Conservation (phyloP, 2,888 invertebrate genomes). For the Quadriops clusia region DNA sequence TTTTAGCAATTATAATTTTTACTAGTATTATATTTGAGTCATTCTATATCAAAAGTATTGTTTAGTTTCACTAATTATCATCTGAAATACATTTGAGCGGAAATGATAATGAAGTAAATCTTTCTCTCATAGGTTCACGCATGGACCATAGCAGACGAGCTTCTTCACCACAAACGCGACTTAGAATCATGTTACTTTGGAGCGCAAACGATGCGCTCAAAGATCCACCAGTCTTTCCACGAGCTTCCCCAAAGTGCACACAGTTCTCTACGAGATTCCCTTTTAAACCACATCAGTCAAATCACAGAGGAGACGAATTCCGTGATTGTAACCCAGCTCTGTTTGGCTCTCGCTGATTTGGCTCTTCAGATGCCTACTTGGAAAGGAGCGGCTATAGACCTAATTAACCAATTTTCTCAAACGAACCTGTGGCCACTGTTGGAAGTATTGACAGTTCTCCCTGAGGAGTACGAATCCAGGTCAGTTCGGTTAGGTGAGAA, state of each 20-base stretch:
- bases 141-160: constrained; percentile 93
- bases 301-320: constrained; percentile 68
- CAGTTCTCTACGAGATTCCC: constrained; percentile 76
- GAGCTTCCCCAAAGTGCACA: constrained; percentile 82
- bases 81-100: too few relatives aligned
- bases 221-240: constrained; percentile 83
- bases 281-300: constrained; percentile 75
- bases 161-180: constrained; percentile 79
- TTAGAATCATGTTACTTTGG: constrained; percentile 93
- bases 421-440: constrained; percentile 71
- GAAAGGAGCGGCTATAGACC: constrained; percentile 76
- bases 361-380: constrained; percentile 88
- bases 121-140: constrained; percentile 76
- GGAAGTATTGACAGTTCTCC: constrained; percentile 86
- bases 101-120: too few relatives aligned
- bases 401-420: constrained; percentile 65
- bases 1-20: too few relatives aligned
- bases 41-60: too few relatives aligned
- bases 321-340: constrained; percentile 83
- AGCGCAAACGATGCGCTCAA: constrained; percentile 94
- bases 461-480: constrained; percentile 85
- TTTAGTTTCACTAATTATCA: too few relatives aligned
- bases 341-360: constrained; percentile 85
- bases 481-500: constrained; percentile 77
- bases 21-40: too few relatives aligned